A percentile compares a stretch with the other conserved stretches of the same genome.
phyloP scores from a whole-genome alignment of 30 jellyfish, hydroid and myxozoan genomes.

The Aurelia coerulea region DNA sequence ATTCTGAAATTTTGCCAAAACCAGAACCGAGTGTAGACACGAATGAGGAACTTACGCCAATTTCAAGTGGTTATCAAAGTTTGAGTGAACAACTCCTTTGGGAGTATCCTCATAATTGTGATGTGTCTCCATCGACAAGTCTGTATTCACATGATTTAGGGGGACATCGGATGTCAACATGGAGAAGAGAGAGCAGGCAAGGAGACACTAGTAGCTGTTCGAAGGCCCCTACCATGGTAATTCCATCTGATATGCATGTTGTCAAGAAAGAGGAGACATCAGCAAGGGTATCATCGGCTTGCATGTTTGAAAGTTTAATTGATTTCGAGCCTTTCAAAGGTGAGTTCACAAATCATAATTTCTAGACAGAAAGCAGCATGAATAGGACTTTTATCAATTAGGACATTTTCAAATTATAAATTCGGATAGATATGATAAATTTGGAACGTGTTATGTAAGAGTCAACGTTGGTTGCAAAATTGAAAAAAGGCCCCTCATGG shows the following conservation, averaged over 20 bases:
- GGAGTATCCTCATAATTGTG: constrained; percentile 78
- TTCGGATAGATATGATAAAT: background rate
- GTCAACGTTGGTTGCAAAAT: too few relatives aligned
- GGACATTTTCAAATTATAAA: background rate
- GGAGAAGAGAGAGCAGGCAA: constrained; percentile 60
- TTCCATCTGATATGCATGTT: constrained; percentile 28
- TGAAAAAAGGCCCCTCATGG: too few relatives aligned
- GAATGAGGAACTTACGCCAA: constrained; percentile 37
- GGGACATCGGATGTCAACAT: constrained; percentile 28
- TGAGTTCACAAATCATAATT: constrained; percentile 61
- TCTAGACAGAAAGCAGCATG: background rate
- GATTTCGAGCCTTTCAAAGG: constrained; percentile 85
- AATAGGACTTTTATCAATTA: background rate
- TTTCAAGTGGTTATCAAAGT: constrained; percentile 42
- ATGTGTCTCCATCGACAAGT: constrained; percentile 84
- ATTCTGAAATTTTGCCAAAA: constrained; percentile 32
- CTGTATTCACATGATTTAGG: constrained; percentile 63
- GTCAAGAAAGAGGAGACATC: constrained; percentile 20
- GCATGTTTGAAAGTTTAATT: constrained; percentile 86
- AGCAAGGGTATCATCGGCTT: constrained; percentile 44
- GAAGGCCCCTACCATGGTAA: background rate
- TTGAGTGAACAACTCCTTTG: constrained; percentile 69
- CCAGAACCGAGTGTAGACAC: constrained; percentile 20
- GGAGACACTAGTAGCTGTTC: constrained; percentile 21
- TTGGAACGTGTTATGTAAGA: too few relatives aligned